Evolutionary conservation across 2,888 invertebrate species (phyloP).

Genomic region (Chrysodeixis includens): DNA sequence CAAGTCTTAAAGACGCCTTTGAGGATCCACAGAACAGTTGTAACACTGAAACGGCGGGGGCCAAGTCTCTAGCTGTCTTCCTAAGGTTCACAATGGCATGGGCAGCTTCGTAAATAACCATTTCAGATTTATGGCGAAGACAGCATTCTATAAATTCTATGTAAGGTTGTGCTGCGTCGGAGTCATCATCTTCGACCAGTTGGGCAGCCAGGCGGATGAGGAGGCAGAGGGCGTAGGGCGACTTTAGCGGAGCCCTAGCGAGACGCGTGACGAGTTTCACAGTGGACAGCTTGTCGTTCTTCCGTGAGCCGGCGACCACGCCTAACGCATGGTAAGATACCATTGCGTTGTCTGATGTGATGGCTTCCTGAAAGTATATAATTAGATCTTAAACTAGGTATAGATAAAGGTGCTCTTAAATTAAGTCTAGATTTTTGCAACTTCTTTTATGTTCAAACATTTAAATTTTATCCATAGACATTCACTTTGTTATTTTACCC

Average conservation of each 20-base stretch:
- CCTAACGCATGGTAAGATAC: constrained; percentile 99
- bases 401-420: no score
- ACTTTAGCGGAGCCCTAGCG: constrained; percentile 95
- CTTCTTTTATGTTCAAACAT: no score
- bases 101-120: constrained; percentile 99
- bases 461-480: no score
- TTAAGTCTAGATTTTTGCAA: no score
- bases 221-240: constrained; percentile 98
- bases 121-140: constrained; percentile 98
- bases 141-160: constrained; percentile 98
- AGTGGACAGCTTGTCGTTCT: constrained; percentile 98
- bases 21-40: constrained; percentile 99
- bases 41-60: constrained; percentile 98
- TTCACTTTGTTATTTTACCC: no score
- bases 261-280: constrained; percentile 98
- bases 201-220: constrained; percentile 98
- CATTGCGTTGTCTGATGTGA: constrained; percentile 92
- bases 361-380: constrained; percentile 78
- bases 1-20: constrained; percentile 98
- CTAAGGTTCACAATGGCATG: constrained; percentile 98
- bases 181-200: constrained; percentile 96
- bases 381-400: no score
- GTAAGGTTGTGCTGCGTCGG: constrained; percentile 92
- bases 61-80: constrained; percentile 95
- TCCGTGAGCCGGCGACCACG: constrained; percentile 97